Percentiles rank a stretch among this genome's conserved stretches.
phyloP scores from a whole-genome alignment of 2,888 invertebrate genomes.

The Euplagia quadripunctaria region DNA sequence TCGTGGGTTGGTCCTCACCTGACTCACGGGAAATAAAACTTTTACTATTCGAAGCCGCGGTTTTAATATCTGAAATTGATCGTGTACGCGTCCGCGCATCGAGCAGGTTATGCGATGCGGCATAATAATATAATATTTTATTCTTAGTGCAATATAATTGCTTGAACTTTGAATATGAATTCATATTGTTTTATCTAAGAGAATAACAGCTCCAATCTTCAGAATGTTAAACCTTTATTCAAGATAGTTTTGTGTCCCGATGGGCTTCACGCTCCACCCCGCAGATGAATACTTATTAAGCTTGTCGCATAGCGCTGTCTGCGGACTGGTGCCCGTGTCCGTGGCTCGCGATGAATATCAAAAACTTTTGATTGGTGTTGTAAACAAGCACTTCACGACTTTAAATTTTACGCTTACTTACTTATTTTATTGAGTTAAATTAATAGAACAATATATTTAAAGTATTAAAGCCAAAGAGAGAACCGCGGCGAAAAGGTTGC shows the following conservation, averaged over 20 bases:
- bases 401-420: slow-evolving; percentile 30
- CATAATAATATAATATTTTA: slow-evolving; percentile 58
- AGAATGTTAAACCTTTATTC: slow-evolving; percentile 51
- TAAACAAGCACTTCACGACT: slow-evolving; percentile 42
- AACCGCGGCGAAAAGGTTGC: neutral
- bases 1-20: slow-evolving; percentile 46
- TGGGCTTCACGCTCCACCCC: slow-evolving; percentile 27
- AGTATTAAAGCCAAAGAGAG: neutral
- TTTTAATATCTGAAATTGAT: slow-evolving; percentile 71
- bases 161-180: slow-evolving; percentile 49
- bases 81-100: slow-evolving; percentile 23
- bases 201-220: slow-evolving; percentile 48
- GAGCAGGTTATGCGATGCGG: slow-evolving; percentile 12
- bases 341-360: slow-evolving; percentile 43
- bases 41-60: slow-evolving; percentile 66
- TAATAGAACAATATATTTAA: slow-evolving; percentile 9
- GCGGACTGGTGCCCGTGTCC: slow-evolving; percentile 14
- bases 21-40: slow-evolving; percentile 73
- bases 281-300: slow-evolving; percentile 55
- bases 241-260: slow-evolving; percentile 46
- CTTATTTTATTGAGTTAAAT: too few species aligned
- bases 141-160: slow-evolving; percentile 58
- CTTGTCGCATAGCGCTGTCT: slow-evolving; percentile 40
- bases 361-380: slow-evolving; percentile 48
- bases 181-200: slow-evolving; percentile 25